Conservation (phyloP, 2,888 invertebrate species). For the Chrysina gloriosa region DNA sequence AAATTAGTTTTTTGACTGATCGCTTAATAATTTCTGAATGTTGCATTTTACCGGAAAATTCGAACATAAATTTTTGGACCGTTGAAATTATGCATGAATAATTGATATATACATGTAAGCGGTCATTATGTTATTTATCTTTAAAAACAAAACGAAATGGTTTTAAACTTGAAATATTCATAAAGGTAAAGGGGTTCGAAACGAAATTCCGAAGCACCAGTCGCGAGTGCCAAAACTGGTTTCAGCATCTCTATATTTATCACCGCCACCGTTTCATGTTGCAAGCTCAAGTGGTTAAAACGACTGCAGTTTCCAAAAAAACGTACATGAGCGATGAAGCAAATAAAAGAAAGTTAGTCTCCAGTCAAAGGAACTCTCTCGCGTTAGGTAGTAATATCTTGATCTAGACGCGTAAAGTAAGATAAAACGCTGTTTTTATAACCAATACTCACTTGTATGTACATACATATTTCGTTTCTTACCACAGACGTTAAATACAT, state of each 20-base stretch:
- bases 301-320: slow-evolving; percentile 49
- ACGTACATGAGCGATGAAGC: slow-evolving; percentile 25
- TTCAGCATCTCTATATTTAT: slow-evolving; percentile 52
- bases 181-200: slow-evolving; percentile 33
- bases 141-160: slow-evolving; percentile 30
- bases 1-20: slow-evolving; percentile 23
- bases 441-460: too few relatives aligned
- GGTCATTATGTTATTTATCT: slow-evolving; percentile 41
- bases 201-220: slow-evolving; percentile 40
- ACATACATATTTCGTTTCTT: too few relatives aligned
- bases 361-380: too few relatives aligned
- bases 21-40: slow-evolving; percentile 34
- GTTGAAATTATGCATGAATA: slow-evolving; percentile 41
- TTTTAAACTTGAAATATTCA: slow-evolving; percentile 38
- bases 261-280: slow-evolving; percentile 55
- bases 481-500: too few relatives aligned
- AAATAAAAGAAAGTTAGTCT: slow-evolving; percentile 38
- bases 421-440: too few relatives aligned
- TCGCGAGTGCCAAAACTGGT: slow-evolving; percentile 51
- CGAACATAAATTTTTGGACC: slow-evolving; percentile 33
- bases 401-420: too few relatives aligned
- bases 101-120: slow-evolving; percentile 39
- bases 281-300: slow-evolving; percentile 52
- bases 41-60: slow-evolving; percentile 35
- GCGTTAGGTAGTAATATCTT: too few relatives aligned